Base-by-base conservation (phyloP, 2,888 invertebrate species). In the Drosophila fulvimacula region DNA sequence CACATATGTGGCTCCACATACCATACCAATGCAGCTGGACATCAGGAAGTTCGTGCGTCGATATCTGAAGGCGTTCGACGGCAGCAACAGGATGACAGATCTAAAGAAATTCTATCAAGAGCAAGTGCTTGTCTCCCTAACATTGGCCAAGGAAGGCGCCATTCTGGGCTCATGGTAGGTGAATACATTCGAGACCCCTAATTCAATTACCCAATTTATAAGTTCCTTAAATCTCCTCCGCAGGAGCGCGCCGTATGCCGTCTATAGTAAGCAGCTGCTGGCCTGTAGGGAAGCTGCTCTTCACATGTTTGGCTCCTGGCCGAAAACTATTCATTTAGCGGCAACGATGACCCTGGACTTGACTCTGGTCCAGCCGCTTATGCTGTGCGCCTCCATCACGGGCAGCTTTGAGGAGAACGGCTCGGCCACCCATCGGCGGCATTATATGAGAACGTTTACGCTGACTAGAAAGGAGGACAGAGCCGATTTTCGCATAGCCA, bases 31-130 rank as follows among this genome's bases (percentile, higher is more conserved):
- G 39, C 24, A 57, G 13, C 19, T 60, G 49, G 39, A n/a, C 15
- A 24, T 62, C 4, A 15, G 75, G 3, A 53, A n/a, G 6, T 69
- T 75, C 24, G 48, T 76, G n/a, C 39, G 56, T 1, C 76, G 41
- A 24, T 76, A 66, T 46, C 52, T 76, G 1, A 69, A 56, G 38
- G 79, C 69, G 11, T 79, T 76, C 15, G 79, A 79, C 24, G 32
- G 64, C 24, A 36, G 15, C 9, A 24, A 46, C 1, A 38, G 79
- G 15, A 3, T 27, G 15, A 19, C 0, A 9, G 44, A 46, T 21
- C 49, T 79, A 27, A 7, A 36, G 11, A 2, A 32, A 1, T 76
- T 69, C 44, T 76, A 76, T 60, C 52, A 74, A 10, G 55, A 56
- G 17, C 24, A 41, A 5, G 56, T 30, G 9, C n/a, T 60, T 15